These are phyloP conservation scores for Hexactinellida sp. DNA, from an alignment of 37 sponge, comb jelly and placozoan genomes.

Conservation along the genomic window DNA sequence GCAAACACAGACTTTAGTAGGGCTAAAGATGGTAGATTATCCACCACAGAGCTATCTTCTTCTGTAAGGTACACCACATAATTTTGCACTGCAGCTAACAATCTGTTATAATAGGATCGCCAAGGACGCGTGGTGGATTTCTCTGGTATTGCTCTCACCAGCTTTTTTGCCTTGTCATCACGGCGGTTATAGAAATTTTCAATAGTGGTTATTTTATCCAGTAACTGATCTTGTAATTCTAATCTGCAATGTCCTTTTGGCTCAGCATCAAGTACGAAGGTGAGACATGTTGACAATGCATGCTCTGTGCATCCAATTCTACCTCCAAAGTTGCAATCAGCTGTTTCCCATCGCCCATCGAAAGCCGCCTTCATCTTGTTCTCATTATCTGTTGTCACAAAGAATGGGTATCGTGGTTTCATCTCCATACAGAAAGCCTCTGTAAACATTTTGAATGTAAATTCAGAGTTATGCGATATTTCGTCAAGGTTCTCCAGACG, in stretches of 20 bases:
- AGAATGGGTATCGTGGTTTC: constrained; percentile 17
- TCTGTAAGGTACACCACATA: not conserved
- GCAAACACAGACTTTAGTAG: not conserved
- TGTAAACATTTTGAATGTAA: constrained; percentile 10
- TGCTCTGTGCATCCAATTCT: constrained; percentile 15
- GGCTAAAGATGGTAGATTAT: not conserved
- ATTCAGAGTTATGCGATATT: not conserved
- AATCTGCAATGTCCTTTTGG: too few relatives aligned
- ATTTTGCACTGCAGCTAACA: not conserved
- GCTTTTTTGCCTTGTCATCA: not conserved
- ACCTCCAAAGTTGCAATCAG: constrained; percentile 1
- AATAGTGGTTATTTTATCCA: not conserved
- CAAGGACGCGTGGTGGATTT: too few relatives aligned
- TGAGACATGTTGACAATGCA: too few relatives aligned
- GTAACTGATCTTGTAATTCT: too few relatives aligned
- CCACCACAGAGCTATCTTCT: not conserved
- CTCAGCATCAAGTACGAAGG: too few relatives aligned
- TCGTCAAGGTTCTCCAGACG: constrained; percentile 16
- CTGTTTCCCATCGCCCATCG: constrained; percentile 13
- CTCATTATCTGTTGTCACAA: constrained; percentile 11
- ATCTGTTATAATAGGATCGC: too few relatives aligned
- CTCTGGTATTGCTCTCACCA: too few relatives aligned
- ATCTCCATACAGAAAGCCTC: not conserved
- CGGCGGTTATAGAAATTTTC: not conserved
- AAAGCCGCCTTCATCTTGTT: constrained; percentile 15